These are phyloP conservation scores for Drosophila pandora DNA, from an alignment of 1,140 invertebrate species.

Conservation along the genomic window DNA sequence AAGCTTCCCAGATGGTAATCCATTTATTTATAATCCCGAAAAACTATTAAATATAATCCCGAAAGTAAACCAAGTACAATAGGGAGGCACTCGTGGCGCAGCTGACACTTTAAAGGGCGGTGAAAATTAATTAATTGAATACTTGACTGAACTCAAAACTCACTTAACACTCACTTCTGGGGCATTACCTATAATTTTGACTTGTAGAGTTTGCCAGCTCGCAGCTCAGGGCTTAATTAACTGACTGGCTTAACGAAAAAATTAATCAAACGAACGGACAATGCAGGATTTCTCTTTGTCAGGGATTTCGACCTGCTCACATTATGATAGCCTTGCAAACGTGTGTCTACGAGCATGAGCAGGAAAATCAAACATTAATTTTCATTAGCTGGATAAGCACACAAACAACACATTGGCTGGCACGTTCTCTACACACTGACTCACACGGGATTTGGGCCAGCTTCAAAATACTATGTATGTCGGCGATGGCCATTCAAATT, in stretches of 20 bases:
- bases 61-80: slow-evolving; percentile 7
- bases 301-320: slow-evolving; percentile 26
- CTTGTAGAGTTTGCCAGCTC: slow-evolving; percentile 13
- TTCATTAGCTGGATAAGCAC: slow-evolving; percentile 54
- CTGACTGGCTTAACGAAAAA: slow-evolving; percentile 35
- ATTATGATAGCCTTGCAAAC: slow-evolving; percentile 31
- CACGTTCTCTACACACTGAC: neutral
- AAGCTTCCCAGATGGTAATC: slow-evolving; percentile 7
- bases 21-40: slow-evolving; percentile 30
- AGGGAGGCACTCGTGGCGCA: neutral
- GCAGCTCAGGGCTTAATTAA: slow-evolving; percentile 44
- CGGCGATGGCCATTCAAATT: slow-evolving; percentile 38
- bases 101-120: neutral
- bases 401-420: slow-evolving; percentile 1
- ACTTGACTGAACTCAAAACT: slow-evolving; percentile 39
- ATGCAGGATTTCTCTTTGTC: slow-evolving; percentile 24
- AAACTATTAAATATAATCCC: slow-evolving; percentile 13
- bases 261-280: slow-evolving; percentile 39
- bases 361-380: slow-evolving; percentile 60
- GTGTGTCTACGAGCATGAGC: slow-evolving; percentile 12
- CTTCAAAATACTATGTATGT: slow-evolving; percentile 29
- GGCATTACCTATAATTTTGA: slow-evolving; percentile 15
- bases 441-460: slow-evolving; percentile 12
- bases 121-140: slow-evolving; percentile 46
- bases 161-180: slow-evolving; percentile 27